A percentile compares a stretch with the other conserved stretches of the same genome.
These are phyloP conservation scores for Drosophila sordidula DNA, from an alignment of 2,888 invertebrate species.

Conservation along the genomic window DNA sequence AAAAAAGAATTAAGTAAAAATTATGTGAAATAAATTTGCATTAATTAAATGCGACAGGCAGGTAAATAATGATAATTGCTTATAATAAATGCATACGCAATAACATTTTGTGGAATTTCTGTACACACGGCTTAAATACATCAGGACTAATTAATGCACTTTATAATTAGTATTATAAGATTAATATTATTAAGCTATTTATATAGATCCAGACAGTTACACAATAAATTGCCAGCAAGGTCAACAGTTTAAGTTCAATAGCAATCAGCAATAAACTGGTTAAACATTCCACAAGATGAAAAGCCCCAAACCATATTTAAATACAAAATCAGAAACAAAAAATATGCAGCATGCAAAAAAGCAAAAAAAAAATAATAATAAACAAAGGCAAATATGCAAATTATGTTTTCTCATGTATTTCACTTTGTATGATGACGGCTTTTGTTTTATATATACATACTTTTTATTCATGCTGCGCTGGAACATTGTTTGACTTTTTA, in stretches of 20 bases:
- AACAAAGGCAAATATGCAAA: slow-evolving; percentile 40
- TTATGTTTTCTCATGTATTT: slow-evolving; percentile 22
- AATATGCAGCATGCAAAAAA: slow-evolving; percentile 19
- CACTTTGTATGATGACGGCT: slow-evolving; percentile 20
- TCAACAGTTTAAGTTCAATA: slow-evolving; percentile 41
- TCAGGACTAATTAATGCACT: slow-evolving; percentile 68
- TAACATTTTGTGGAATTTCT: slow-evolving; percentile 14
- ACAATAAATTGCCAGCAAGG: slow-evolving; percentile 20
- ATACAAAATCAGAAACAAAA: slow-evolving; percentile 9
- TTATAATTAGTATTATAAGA: slow-evolving; percentile 61
- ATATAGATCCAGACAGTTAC: slow-evolving; percentile 21
- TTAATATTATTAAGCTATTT: slow-evolving; percentile 35
- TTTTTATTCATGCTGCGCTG: slow-evolving; percentile 12
- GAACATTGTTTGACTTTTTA: slow-evolving; percentile 65
- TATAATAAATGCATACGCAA: slow-evolving; percentile 37
- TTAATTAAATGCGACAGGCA: slow-evolving; percentile 45
- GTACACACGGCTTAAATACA: slow-evolving; percentile 41
- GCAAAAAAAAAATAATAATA: not conserved
- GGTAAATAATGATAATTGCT: slow-evolving; percentile 40
- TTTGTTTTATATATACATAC: slow-evolving; percentile 32
- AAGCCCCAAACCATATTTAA: slow-evolving; percentile 16
- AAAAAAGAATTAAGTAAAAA: slow-evolving; percentile 20
- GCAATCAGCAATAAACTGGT: slow-evolving; percentile 54
- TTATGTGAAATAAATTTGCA: slow-evolving; percentile 25
- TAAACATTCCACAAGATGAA: slow-evolving; percentile 59